A percentile compares a stretch with the other conserved stretches of the same genome.
These are phyloP conservation scores for Squalus acanthias DNA, from an alignment of 2,797 vertebrate genomes.

Conservation along the genomic window DNA sequence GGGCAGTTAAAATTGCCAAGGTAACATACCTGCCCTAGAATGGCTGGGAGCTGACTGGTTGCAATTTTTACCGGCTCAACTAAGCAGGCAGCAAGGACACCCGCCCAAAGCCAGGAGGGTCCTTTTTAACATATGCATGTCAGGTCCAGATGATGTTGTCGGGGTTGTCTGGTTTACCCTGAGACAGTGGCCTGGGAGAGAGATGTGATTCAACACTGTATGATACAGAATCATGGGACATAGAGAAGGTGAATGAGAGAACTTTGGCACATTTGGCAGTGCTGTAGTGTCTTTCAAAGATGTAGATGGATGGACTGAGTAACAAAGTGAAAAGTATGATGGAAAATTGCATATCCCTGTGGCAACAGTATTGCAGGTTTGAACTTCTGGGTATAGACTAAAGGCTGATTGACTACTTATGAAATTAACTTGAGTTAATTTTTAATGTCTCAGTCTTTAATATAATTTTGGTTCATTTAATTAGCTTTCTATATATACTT, in stretches of 20 bases:
- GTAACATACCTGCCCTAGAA: background rate
- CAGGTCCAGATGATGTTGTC: background rate
- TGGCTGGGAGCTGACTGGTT: background rate
- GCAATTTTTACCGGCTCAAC: background rate
- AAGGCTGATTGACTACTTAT: no score
- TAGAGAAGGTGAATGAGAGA: background rate
- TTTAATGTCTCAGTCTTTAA: no score
- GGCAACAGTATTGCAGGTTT: no score
- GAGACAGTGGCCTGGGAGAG: background rate
- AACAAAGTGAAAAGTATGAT: no score
- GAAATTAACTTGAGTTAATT: no score
- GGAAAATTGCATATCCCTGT: no score
- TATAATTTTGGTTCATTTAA: no score
- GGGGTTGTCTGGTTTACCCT: background rate
- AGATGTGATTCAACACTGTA: background rate
- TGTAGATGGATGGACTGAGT: background rate
- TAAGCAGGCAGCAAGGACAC: background rate
- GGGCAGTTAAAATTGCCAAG: background rate
- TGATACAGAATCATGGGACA: background rate
- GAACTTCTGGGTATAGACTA: no score
- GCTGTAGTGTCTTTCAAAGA: background rate
- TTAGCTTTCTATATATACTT: no score
- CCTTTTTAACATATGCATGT: background rate
- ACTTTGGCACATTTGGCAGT: background rate
- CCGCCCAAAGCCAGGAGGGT: background rate